A percentile compares a stretch with the other conserved stretches of the same genome.
Evolutionary conservation across 2,113 vertebrate genomes (phyloP).

Genomic region (Chaetops frenatus): DNA sequence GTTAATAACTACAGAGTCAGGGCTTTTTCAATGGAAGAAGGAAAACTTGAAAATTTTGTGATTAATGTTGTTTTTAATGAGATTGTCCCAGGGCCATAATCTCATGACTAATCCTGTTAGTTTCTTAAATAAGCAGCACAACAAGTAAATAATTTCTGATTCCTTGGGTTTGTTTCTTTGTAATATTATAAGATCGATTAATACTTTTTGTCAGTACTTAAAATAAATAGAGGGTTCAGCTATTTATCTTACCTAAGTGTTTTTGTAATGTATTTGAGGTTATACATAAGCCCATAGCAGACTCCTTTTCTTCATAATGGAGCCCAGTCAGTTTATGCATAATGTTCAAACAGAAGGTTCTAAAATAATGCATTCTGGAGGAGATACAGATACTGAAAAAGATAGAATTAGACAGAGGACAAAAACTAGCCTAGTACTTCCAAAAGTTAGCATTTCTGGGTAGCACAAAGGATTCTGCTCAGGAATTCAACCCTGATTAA

Average conservation of each 20-base stretch:
- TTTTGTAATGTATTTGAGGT: neutral
- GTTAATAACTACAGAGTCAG: neutral
- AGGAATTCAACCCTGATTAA: neutral
- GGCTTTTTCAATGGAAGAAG: neutral
- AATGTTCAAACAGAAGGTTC: neutral
- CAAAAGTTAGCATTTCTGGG: neutral
- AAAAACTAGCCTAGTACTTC: neutral
- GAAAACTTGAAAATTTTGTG: neutral
- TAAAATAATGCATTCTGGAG: neutral
- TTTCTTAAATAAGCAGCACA: neutral
- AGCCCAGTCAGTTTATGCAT: neutral
- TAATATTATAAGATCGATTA: neutral
- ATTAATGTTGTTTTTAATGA: neutral
- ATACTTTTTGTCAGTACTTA: neutral
- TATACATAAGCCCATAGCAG: neutral
- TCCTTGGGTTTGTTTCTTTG: neutral
- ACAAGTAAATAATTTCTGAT: neutral
- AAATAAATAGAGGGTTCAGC: neutral
- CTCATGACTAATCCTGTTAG: neutral
- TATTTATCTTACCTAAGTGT: neutral
- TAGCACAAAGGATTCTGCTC: neutral
- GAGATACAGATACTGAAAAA: neutral
- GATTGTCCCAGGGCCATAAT: neutral
- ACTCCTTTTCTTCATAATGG: neutral
- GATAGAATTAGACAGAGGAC: neutral